A percentile compares a stretch with the other conserved stretches of the same genome.
Evolutionary conservation across 2,888 invertebrate species (phyloP).

Genomic region (Petrophora chlorosata): DNA sequence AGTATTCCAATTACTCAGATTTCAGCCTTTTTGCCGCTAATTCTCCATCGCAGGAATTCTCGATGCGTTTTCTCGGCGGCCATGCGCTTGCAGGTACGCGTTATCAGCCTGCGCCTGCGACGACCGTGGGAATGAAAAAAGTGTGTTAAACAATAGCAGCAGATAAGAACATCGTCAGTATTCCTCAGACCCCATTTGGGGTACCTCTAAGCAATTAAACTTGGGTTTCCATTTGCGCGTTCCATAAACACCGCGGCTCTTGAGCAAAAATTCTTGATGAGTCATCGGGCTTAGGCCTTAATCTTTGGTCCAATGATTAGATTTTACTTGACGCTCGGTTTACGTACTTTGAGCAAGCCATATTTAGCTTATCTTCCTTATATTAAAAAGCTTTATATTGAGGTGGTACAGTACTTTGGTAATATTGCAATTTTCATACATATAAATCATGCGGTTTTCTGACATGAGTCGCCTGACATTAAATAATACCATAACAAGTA

Average conservation of each 20-base stretch:
- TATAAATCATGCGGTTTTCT: no score
- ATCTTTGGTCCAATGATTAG: conserved; percentile 2
- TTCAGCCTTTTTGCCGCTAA: conserved; percentile 41
- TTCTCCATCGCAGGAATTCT: conserved; percentile 42
- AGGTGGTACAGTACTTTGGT: no score
- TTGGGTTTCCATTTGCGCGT: conserved; percentile 61
- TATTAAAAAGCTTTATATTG: no score
- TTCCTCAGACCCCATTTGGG: conserved; percentile 71
- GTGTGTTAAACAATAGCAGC: conserved; percentile 79
- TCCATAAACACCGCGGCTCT: conserved; percentile 30
- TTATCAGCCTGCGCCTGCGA: conserved; percentile 66
- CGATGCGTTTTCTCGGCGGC: conserved; percentile 45
- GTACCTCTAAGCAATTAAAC: conserved; percentile 71
- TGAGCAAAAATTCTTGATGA: conserved; percentile 12
- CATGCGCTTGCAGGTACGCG: conserved; percentile 53
- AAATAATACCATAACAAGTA: no score
- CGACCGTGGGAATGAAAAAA: conserved; percentile 81
- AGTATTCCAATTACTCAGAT: conserved; percentile 41
- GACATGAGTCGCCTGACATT: no score
- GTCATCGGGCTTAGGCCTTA: conserved; percentile 28
- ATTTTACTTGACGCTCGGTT: no score
- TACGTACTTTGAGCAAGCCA: background rate
- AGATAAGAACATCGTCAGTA: conserved; percentile 70
- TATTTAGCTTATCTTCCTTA: background rate
- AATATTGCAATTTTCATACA: no score